A percentile compares a stretch with the other conserved stretches of the same genome.
These are phyloP conservation scores for Eugnorisma glareosa DNA, from an alignment of 2,888 invertebrate genomes.

Conservation along the genomic window DNA sequence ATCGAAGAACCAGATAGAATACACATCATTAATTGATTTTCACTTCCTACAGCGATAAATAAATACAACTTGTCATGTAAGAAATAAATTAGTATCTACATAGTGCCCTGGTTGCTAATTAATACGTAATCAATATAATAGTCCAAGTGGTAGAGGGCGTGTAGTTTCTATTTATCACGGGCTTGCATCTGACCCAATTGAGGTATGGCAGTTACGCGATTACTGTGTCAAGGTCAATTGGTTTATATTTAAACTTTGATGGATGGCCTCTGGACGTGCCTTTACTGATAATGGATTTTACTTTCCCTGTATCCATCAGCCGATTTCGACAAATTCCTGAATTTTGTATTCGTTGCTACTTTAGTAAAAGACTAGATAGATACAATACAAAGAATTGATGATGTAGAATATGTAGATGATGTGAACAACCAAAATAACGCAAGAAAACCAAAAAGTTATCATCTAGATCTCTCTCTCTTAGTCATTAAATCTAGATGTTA, in stretches of 20 bases:
- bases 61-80: slow-evolving; percentile 26
- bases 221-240: slow-evolving; percentile 44
- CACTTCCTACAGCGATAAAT: slow-evolving; percentile 43
- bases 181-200: slow-evolving; percentile 32
- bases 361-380: background rate
- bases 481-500: background rate
- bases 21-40: slow-evolving; percentile 38
- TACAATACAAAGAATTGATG: background rate
- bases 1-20: slow-evolving; percentile 32
- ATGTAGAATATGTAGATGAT: background rate
- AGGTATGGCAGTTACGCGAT: slow-evolving; percentile 8
- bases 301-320: background rate
- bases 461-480: too few relatives aligned
- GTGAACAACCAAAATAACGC: background rate
- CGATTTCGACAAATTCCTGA: background rate
- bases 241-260: slow-evolving; percentile 20
- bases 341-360: background rate
- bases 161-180: slow-evolving; percentile 24
- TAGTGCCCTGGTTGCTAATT: slow-evolving; percentile 33
- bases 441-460: background rate
- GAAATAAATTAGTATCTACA: slow-evolving; percentile 22
- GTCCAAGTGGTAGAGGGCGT: slow-evolving; percentile 7
- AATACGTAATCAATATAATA: slow-evolving; percentile 46
- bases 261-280: slow-evolving; percentile 2
- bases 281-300: background rate